Conservation (phyloP, 2,888 invertebrate species). For the Dicyrtoma fusca region DNA sequence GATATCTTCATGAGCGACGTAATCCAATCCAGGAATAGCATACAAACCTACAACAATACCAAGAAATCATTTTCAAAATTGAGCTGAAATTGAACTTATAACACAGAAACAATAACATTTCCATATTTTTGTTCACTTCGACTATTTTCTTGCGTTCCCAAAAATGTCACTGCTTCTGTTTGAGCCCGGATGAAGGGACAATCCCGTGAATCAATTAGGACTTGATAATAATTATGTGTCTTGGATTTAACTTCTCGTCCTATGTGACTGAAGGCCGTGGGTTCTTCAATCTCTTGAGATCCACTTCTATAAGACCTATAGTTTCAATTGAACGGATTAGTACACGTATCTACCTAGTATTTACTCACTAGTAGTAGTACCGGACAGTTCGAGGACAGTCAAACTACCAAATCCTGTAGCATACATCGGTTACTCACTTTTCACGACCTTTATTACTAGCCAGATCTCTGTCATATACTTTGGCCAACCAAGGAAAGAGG, state of each 20-base stretch:
- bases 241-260: constrained; percentile 87
- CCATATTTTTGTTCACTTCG: constrained; percentile 65
- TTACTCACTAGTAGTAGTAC: too few relatives aligned
- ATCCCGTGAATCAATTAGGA: constrained; percentile 94
- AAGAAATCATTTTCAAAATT: neutral
- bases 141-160: constrained; percentile 94
- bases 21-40: constrained; percentile 96
- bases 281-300: constrained; percentile 53
- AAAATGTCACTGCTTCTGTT: constrained; percentile 95
- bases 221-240: constrained; percentile 96
- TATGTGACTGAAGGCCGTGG: constrained; percentile 61
- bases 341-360: neutral
- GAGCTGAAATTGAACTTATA: too few relatives aligned
- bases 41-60: constrained; percentile 67
- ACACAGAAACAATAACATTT: too few relatives aligned
- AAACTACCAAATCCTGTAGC: too few relatives aligned
- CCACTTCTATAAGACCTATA: constrained; percentile 39
- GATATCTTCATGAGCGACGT: constrained; percentile 97
- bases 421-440: too few relatives aligned
- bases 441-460: constrained; percentile 67
- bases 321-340: neutral
- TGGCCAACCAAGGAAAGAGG: constrained; percentile 94
- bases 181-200: constrained; percentile 97
- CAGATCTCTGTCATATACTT: constrained; percentile 90
- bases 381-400: too few relatives aligned